A percentile compares a stretch with the other conserved stretches of the same genome.
Conservation (phyloP, 2,113 vertebrate genomes). For the Manacus vitellinus region DNA sequence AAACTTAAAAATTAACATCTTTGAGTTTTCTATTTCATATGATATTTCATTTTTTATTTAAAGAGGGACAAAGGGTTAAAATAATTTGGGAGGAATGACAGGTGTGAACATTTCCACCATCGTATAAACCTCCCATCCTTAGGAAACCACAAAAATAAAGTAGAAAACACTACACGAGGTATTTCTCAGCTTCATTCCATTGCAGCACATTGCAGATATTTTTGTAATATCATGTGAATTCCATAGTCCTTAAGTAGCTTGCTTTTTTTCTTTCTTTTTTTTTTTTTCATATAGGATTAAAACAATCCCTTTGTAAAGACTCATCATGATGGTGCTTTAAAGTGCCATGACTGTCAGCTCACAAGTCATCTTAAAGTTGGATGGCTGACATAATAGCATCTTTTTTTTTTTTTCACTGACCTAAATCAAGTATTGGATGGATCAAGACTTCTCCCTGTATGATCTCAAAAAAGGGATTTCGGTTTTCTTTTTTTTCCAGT, state of each 20-base stretch:
- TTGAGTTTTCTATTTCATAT: background rate
- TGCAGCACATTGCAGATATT: background rate
- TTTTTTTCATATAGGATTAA: background rate
- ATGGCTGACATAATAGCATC: background rate
- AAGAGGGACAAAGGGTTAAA: background rate
- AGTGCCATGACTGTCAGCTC: background rate
- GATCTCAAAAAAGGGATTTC: slow-evolving; percentile 68
- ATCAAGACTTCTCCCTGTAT: slow-evolving; percentile 12
- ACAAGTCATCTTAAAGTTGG: slow-evolving; percentile 7
- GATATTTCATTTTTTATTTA: background rate
- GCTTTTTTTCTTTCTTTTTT: background rate
- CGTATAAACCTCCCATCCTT: background rate
- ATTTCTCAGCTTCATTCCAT: background rate
- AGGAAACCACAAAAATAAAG: background rate
- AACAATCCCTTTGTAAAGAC: slow-evolving; percentile 17
- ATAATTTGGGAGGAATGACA: background rate
- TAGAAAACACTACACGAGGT: background rate
- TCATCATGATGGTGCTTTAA: background rate
- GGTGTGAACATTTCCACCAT: background rate
- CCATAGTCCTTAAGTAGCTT: background rate
- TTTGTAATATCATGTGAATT: background rate
- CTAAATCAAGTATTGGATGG: slow-evolving; percentile 9
- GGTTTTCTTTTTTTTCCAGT: background rate
- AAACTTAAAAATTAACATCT: background rate
- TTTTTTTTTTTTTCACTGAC: slow-evolving; percentile 27